Evolutionary conservation across 1,140 invertebrate species (phyloP).

Genomic region (Stratiolaelaps scimitus): DNA sequence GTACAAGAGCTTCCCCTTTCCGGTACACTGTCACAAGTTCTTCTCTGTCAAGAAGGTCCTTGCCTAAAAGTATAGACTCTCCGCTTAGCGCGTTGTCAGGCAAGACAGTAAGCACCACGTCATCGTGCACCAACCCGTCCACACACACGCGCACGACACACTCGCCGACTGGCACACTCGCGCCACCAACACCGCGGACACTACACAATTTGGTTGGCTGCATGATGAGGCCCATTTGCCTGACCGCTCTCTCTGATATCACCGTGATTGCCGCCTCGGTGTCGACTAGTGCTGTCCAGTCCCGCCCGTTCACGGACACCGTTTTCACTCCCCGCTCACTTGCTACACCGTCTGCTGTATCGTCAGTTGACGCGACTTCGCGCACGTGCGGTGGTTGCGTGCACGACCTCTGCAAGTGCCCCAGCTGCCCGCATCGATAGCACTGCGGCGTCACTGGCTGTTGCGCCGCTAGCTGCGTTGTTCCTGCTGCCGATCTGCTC

Average conservation of each 20-base stretch:
- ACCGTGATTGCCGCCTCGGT: constrained; percentile 4
- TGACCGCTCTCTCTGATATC: background rate
- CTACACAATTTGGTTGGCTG: background rate
- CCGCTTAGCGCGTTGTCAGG: background rate
- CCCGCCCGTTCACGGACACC: background rate
- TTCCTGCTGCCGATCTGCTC: no score
- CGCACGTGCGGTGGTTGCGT: no score
- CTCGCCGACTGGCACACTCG: no score
- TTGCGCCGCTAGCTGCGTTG: no score
- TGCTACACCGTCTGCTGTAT: no score
- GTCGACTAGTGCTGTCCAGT: background rate
- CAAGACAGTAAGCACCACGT: background rate
- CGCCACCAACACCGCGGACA: background rate
- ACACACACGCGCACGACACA: background rate
- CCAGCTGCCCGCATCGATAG: no score
- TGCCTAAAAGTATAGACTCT: background rate
- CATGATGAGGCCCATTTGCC: background rate
- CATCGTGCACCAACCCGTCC: background rate
- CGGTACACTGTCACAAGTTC: background rate
- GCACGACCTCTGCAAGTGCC: no score
- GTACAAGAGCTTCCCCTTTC: background rate
- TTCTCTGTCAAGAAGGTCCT: constrained; percentile 10
- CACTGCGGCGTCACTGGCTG: no score
- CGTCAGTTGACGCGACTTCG: no score
- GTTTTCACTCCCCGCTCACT: no score